These are phyloP conservation scores for Corythucha ciliata DNA, from an alignment of 2,888 invertebrate genomes.

Conservation along the genomic window DNA sequence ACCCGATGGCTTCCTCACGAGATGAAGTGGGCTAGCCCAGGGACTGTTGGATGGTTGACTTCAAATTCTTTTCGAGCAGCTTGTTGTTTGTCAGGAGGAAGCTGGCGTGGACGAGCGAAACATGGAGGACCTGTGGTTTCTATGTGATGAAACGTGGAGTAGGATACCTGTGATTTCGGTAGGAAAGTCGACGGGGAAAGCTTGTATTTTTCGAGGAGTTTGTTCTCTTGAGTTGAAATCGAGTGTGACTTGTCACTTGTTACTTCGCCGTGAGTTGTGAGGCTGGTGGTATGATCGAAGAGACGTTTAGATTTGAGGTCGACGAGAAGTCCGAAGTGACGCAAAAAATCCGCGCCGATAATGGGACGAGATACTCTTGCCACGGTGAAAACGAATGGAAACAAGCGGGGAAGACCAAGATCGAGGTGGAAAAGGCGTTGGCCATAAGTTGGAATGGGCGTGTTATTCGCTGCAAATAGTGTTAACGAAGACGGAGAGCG, in stretches of 20 bases:
- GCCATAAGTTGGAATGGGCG: constrained; percentile 14
- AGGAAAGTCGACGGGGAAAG: no score
- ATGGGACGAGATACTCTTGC: constrained; percentile 7
- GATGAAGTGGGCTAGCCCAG: constrained; percentile 38
- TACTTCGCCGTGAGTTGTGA: background rate
- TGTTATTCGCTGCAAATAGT: constrained; percentile 12
- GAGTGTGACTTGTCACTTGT: no score
- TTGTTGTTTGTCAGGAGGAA: constrained; percentile 36
- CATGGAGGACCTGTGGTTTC: constrained; percentile 38
- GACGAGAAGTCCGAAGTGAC: constrained; percentile 21
- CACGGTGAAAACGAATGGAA: constrained; percentile 7
- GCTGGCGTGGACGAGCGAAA: constrained; percentile 34
- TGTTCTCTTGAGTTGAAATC: no score
- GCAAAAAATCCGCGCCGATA: constrained; percentile 15
- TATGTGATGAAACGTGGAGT: constrained; percentile 34
- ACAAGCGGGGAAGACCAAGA: constrained; percentile 12
- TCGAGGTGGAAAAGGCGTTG: constrained; percentile 7
- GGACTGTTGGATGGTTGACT: constrained; percentile 35
- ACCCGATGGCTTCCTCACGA: constrained; percentile 35
- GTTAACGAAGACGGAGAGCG: background rate
- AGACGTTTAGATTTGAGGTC: constrained; percentile 18
- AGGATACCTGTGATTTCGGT: no score
- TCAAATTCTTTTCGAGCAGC: constrained; percentile 37
- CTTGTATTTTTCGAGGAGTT: no score
- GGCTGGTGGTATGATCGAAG: constrained; percentile 18